Percentiles rank a stretch among this genome's conserved stretches.
phyloP scores from a whole-genome alignment of 2,888 invertebrate genomes.

The Drosophila affinis region DNA sequence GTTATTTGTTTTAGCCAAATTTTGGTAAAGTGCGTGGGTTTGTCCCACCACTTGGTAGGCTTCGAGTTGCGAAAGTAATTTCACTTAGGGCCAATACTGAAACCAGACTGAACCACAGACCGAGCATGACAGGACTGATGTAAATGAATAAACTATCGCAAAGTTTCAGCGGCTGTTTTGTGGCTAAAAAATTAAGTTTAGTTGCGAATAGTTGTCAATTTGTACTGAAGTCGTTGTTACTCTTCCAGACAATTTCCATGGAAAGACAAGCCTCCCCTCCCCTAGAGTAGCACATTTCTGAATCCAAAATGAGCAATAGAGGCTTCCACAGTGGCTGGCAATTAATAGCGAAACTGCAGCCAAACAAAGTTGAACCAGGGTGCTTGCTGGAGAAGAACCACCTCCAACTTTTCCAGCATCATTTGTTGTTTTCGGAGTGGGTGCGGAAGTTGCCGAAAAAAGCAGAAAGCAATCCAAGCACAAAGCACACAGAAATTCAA shows the following conservation, averaged over 20 bases:
- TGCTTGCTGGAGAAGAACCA: background rate
- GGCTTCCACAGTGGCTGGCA: conserved; percentile 28
- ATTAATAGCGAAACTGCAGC: conserved; percentile 30
- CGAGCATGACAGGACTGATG: conserved; percentile 15
- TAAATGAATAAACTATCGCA: conserved; percentile 28
- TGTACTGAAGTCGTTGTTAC: conserved; percentile 26
- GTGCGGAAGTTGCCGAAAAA: conserved; percentile 31
- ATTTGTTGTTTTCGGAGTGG: conserved; percentile 22
- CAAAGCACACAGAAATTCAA: conserved; percentile 26
- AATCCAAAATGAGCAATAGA: background rate
- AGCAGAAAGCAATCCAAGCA: conserved; percentile 22
- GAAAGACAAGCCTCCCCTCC: conserved; percentile 5
- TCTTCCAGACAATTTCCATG: conserved; percentile 11
- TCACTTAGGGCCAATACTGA: background rate
- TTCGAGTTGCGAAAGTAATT: background rate
- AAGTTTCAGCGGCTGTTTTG: conserved; percentile 6
- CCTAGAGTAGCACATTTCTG: background rate
- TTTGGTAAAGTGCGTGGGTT: background rate
- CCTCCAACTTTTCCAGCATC: conserved; percentile 15
- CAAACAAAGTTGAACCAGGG: conserved; percentile 25
- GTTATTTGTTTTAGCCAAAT: background rate
- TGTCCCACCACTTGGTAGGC: background rate
- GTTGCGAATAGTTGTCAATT: conserved; percentile 31
- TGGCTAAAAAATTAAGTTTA: conserved; percentile 20
- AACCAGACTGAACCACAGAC: conserved; percentile 9